Conservation (phyloP, 2,797 vertebrate species). For the Molossus alvarezi region DNA sequence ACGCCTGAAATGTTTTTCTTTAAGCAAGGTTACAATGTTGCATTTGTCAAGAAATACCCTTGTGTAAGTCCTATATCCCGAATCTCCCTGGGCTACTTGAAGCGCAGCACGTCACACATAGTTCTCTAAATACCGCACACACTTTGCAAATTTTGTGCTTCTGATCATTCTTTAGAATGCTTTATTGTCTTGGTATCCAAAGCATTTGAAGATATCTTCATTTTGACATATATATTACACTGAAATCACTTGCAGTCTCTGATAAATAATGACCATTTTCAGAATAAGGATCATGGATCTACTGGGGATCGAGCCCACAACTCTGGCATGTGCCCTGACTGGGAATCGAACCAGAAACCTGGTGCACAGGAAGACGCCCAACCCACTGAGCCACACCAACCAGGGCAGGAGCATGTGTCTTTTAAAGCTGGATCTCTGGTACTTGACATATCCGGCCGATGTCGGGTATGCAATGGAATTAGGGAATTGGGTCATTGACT, state of each 20-base stretch:
- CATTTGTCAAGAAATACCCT: slow-evolving; percentile 10
- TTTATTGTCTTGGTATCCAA: background rate
- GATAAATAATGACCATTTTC: background rate
- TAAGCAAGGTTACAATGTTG: background rate
- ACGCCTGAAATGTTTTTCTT: background rate
- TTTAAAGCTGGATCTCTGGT: slow-evolving; percentile 1
- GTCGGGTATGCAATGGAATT: background rate
- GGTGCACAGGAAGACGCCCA: too few species aligned
- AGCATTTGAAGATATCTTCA: background rate
- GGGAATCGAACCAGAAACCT: too few species aligned
- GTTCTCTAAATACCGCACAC: background rate
- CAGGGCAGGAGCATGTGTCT: background rate
- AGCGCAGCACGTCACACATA: background rate
- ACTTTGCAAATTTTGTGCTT: background rate
- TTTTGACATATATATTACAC: background rate
- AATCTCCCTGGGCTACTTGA: background rate
- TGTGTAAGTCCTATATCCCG: background rate
- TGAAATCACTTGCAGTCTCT: background rate
- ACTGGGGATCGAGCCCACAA: too few species aligned
- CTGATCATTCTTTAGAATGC: background rate
- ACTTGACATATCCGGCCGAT: background rate
- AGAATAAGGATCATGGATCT: background rate
- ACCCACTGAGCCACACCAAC: too few species aligned
- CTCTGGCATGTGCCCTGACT: too few species aligned
- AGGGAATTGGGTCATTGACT: background rate